A percentile compares a stretch with the other conserved stretches of the same genome.
Evolutionary conservation across 2,797 vertebrate species (phyloP).

Genomic region (Etheostoma perlongum): DNA sequence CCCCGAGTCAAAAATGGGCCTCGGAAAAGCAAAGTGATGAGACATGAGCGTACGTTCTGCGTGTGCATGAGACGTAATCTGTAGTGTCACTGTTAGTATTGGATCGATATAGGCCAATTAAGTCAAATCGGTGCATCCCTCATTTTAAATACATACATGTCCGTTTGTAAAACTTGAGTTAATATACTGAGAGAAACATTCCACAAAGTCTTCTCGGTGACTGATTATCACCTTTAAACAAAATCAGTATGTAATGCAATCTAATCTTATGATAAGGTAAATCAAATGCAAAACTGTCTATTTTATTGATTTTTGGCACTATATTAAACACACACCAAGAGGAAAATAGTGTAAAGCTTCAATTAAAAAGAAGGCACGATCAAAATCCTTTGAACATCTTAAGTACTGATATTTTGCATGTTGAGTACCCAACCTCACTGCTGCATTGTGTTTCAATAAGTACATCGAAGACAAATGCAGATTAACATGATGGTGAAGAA

Average conservation of each 20-base stretch:
- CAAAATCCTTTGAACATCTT: slow-evolving; percentile 44
- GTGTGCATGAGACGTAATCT: too few relatives aligned
- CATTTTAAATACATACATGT: background rate
- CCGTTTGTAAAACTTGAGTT: background rate
- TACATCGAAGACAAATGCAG: slow-evolving; percentile 14
- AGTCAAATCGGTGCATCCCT: too few relatives aligned
- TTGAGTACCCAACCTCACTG: slow-evolving; percentile 1
- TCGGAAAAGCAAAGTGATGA: too few relatives aligned
- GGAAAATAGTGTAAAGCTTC: slow-evolving; percentile 55
- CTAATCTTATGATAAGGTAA: background rate
- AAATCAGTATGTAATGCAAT: slow-evolving; percentile 9
- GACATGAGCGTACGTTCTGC: too few relatives aligned
- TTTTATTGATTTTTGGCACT: slow-evolving; percentile 25
- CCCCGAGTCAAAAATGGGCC: too few relatives aligned
- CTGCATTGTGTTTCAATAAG: slow-evolving; percentile 9
- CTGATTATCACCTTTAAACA: slow-evolving; percentile 5
- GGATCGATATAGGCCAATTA: too few relatives aligned
- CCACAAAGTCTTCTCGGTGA: slow-evolving; percentile 26
- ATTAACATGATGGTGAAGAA: slow-evolving; percentile 44
- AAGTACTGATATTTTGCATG: slow-evolving; percentile 41
- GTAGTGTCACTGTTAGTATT: too few relatives aligned
- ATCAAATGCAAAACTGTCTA: background rate
- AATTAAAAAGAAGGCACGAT: slow-evolving; percentile 76
- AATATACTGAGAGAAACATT: slow-evolving; percentile 30
- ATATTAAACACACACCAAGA: slow-evolving; percentile 23